Evolutionary conservation across 1,140 invertebrate species (phyloP), one percentile per base, ranked within the genome.

Genomic region (Bombus superbus): DNA sequence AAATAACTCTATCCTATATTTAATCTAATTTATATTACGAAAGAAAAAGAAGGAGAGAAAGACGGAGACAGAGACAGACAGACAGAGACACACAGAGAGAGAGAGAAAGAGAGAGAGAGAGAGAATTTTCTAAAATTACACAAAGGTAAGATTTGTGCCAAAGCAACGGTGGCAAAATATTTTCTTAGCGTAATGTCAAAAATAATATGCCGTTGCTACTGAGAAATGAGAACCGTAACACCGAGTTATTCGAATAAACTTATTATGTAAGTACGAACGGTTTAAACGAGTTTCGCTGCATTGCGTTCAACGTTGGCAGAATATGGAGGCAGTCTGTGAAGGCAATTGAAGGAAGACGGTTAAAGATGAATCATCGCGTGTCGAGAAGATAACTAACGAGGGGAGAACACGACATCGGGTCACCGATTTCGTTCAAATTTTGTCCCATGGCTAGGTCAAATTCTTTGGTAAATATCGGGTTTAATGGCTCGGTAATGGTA

Each of bases 311-410:
- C 47, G 68, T 68, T 77, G 62, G 74, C 62, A 85, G 84, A 81
- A 86, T 74, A 81, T 75, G 79, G 72, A 82, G 68, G 79, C 84
- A 85, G 88, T 90, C 88, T 88, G 84, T 81, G 73, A 88, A 88
- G 77, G 84, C 89, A 92, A 93, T 93, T 92, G 90, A 90, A 89
- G 88, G 90, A 91, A 88, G 87, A 89, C 86, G 74, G 86, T 83
- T 86, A 75, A 66, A 71, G 86, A 88, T 92, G 91, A 91, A 80
- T 91, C 89, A 90, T 88, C 85, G 87, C 75, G 89, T 85, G 89
- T 90, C 87, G 83, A 83, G 90, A 90, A 86, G 89, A 90, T 89
- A 87, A 88, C 82, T 79, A 87, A 89, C 84, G 81, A 88, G 80
- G 69, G 78, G 35, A 66, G 5, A 66, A 71, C 35, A 32, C 68